Percentiles rank a stretch among this genome's conserved stretches.
Conservation (phyloP, 2,113 vertebrate species). For the Illadopsis cleaveri region DNA sequence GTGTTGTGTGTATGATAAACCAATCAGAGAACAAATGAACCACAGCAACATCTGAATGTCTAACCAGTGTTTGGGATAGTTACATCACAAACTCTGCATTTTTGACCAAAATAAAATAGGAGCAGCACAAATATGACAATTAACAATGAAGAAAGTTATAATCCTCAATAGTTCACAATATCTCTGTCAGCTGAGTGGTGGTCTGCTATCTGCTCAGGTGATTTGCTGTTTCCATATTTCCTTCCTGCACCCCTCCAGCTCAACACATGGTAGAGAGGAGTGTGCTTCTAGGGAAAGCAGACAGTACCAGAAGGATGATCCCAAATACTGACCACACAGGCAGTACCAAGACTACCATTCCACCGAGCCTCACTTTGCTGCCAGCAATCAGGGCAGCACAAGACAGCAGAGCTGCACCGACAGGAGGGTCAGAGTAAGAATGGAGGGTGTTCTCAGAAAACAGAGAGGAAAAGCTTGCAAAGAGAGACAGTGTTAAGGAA, state of each 20-base stretch:
- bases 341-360: not conserved
- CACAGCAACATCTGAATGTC: not conserved
- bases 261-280: not conserved
- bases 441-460: not conserved
- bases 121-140: not conserved
- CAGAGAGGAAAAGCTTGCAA: not conserved
- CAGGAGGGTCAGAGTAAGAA: not conserved
- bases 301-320: not conserved
- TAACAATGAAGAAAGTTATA: not conserved
- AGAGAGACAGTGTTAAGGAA: not conserved
- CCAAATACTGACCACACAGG: not conserved
- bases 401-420: not conserved
- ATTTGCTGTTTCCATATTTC: not conserved
- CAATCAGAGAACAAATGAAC: not conserved
- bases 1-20: not conserved
- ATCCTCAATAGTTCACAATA: not conserved
- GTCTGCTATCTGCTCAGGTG: fast-evolving
- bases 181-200: not conserved
- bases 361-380: fast-evolving
- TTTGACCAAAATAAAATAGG: not conserved
- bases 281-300: not conserved
- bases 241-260: not conserved
- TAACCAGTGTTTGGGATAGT: not conserved
- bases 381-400: not conserved
- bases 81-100: not conserved